These are phyloP conservation scores for Ranitomeya imitator DNA, from an alignment of 2,113 vertebrate genomes.

Conservation along the genomic window DNA sequence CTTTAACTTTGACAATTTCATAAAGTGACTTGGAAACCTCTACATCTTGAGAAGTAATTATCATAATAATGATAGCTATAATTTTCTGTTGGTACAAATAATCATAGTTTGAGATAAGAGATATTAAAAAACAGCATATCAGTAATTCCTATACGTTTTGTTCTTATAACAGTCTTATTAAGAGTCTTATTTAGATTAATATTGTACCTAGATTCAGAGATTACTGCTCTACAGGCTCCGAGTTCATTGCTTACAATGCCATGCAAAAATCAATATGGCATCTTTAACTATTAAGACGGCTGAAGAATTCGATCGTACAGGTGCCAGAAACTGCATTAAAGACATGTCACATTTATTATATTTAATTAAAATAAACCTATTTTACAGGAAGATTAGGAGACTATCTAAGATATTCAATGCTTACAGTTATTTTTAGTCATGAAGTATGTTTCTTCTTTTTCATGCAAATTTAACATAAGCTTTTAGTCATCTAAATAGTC, in stretches of 20 bases:
- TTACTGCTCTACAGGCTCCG: background rate
- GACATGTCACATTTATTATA: background rate
- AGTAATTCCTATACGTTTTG: background rate
- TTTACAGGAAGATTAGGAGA: background rate
- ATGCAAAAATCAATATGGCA: constrained; percentile 19
- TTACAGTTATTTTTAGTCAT: background rate
- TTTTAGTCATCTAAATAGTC: background rate
- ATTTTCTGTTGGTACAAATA: background rate
- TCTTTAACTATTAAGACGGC: background rate
- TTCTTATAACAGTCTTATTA: background rate
- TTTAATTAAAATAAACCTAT: background rate
- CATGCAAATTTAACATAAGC: background rate
- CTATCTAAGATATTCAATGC: background rate
- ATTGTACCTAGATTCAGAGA: background rate
- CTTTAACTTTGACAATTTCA: no score
- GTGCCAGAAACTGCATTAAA: constrained; percentile 12
- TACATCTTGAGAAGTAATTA: no score
- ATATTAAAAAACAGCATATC: background rate
- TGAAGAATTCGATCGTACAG: background rate
- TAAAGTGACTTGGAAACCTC: no score
- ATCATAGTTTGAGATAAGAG: no score
- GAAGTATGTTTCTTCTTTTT: background rate
- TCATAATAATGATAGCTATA: no score
- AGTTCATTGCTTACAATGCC: constrained; percentile 16
- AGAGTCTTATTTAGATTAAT: background rate